Conservation (phyloP, 2,888 invertebrate genomes). For the Latrodectus hesperus region DNA sequence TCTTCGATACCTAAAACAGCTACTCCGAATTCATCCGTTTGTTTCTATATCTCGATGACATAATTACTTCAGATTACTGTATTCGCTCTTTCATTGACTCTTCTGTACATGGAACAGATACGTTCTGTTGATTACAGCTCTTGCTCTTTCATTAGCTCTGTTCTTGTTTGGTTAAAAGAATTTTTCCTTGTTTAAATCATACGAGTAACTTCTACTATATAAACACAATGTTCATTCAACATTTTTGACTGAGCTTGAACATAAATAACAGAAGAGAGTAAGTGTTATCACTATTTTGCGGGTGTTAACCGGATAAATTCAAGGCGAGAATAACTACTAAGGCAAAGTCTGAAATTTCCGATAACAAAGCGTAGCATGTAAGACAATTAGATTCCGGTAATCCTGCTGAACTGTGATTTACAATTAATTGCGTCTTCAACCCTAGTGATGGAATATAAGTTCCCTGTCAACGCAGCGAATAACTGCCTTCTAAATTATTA, state of each 20-base stretch:
- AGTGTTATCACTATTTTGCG: constrained; percentile 23
- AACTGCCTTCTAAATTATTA: constrained; percentile 67
- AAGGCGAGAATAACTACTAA: constrained; percentile 53
- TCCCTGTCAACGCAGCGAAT: constrained; percentile 48
- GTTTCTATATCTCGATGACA: too few relatives aligned
- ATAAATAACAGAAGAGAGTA: constrained; percentile 10
- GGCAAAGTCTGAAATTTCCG: constrained; percentile 53
- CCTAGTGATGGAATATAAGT: constrained; percentile 49
- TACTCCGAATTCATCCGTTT: too few relatives aligned
- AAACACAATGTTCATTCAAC: too few relatives aligned
- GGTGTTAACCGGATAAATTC: constrained; percentile 47
- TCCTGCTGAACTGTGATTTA: constrained; percentile 56
- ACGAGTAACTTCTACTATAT: too few relatives aligned
- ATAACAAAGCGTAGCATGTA: constrained; percentile 60
- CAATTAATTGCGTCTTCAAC: constrained; percentile 58
- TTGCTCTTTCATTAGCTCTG: too few relatives aligned
- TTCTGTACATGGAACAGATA: too few relatives aligned
- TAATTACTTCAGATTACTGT: too few relatives aligned
- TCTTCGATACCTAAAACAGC: too few relatives aligned
- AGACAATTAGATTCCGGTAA: constrained; percentile 55
- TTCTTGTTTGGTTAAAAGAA: too few relatives aligned
- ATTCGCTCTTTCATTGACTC: too few relatives aligned
- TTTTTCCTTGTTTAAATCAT: too few relatives aligned
- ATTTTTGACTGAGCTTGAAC: neutral
- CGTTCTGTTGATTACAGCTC: too few relatives aligned